Evolutionary conservation across 2,113 vertebrate genomes (phyloP).

Genomic region (Coptodon rendalli): DNA sequence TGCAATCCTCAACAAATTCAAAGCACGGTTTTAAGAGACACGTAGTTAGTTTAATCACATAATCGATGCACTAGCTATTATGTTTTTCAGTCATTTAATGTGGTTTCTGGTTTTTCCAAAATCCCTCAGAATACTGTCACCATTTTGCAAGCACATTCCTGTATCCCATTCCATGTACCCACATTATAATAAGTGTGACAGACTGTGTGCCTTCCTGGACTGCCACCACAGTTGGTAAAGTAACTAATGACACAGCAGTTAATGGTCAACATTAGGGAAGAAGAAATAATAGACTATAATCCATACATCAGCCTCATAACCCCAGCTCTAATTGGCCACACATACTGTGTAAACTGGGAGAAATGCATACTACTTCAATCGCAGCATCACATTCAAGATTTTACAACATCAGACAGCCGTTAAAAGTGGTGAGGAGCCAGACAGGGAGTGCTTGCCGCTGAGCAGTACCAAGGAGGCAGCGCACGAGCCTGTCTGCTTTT

Average conservation of each 20-base stretch:
- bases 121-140: conserved; percentile 25
- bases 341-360: conserved; percentile 61
- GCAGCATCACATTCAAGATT: conserved; percentile 17
- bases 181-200: conserved; percentile 48
- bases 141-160: conserved; percentile 37
- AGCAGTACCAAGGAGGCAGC: conserved; percentile 45
- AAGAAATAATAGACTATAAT: conserved; percentile 68
- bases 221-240: conserved; percentile 58
- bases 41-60: background rate
- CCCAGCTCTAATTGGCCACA: conserved; percentile 73
- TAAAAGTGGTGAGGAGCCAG: conserved; percentile 50
- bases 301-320: conserved; percentile 67
- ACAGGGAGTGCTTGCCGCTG: conserved; percentile 35
- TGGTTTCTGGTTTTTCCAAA: conserved; percentile 27
- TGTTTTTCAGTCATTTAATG: conserved; percentile 38
- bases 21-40: background rate
- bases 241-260: conserved; percentile 66
- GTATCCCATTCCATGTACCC: conserved; percentile 18
- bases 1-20: background rate
- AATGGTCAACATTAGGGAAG: conserved; percentile 63
- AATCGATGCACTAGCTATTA: conserved; percentile 4
- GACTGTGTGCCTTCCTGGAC: conserved; percentile 54
- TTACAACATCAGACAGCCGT: conserved; percentile 58
- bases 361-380: conserved; percentile 21
- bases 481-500: conserved; percentile 36